A percentile compares a stretch with the other conserved stretches of the same genome.
phyloP scores from a whole-genome alignment of 2,888 invertebrate species.

The Myopa testacea region DNA sequence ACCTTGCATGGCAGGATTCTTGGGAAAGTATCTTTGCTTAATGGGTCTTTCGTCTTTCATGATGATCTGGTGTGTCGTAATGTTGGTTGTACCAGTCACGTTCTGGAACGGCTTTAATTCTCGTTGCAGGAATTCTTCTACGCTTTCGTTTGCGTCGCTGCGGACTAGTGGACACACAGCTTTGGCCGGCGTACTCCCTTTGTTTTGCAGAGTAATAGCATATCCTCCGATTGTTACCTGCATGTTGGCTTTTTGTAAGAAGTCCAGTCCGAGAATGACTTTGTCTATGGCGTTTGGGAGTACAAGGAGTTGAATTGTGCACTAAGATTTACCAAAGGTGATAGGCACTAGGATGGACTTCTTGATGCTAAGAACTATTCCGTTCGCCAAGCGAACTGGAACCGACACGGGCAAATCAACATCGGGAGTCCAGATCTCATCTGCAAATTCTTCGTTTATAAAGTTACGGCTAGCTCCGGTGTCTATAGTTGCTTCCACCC shows the following conservation, averaged over 20 bases:
- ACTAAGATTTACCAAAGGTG: not conserved
- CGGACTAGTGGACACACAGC: not conserved
- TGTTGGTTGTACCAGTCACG: not conserved
- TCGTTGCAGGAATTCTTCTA: slow-evolving; percentile 15
- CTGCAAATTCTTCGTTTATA: not conserved
- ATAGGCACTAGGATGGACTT: not conserved
- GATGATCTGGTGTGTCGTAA: slow-evolving; percentile 7
- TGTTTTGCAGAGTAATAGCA: not conserved
- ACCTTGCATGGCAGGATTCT: slow-evolving; percentile 37
- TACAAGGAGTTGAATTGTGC: not conserved
- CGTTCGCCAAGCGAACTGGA: not conserved
- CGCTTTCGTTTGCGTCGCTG: not conserved
- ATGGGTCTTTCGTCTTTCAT: slow-evolving; percentile 25
- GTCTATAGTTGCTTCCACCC: slow-evolving; percentile 19
- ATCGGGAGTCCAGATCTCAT: not conserved
- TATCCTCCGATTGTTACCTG: not conserved
- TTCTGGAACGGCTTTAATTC: slow-evolving; percentile 24
- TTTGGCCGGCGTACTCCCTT: not conserved
- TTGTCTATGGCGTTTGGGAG: slow-evolving; percentile 6
- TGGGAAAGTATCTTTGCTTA: slow-evolving; percentile 28
- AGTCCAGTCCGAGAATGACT: not conserved
- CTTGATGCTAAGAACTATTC: not conserved
- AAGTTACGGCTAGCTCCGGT: slow-evolving; percentile 15
- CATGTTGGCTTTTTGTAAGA: not conserved
- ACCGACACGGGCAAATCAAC: not conserved